Base-by-base conservation (phyloP, 1,140 invertebrate species). In the Chironomus tepperi region DNA sequence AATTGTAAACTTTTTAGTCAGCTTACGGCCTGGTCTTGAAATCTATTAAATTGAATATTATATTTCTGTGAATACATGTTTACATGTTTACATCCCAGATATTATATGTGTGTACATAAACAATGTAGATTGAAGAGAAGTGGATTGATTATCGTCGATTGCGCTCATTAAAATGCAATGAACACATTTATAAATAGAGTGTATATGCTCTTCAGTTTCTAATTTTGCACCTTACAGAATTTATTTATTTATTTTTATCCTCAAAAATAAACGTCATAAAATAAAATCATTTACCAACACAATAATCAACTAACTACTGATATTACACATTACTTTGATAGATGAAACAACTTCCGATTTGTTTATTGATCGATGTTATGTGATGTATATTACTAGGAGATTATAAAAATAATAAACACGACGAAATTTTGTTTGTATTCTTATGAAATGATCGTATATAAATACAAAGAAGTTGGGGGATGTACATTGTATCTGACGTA, bases 341-440 rank as follows among this genome's bases (percentile, higher is more conserved):
- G 47, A 57, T 57, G 47, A 57, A 57, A 57, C 47, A 57, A 57
- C 47, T 57, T 57, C 47, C 47, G 47, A 15, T 57, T 57, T 57
- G 47, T 57, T 57, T 57, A 57, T n/a, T 57, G 47, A 57, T 57
- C 47, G 47, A n/a, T 57, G 24, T 5, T 34, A 34, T 34, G 5
- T 34, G 24, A 34, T 34, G 24, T 57, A n/a, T 57, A 57, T 57
- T 57, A 57, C 12, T 3, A 57, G 15, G 10, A 15, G 10, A 57
- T 57, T 57, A 57, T 57, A 57, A 57, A 9, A 57, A 57, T 57
- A 57, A 57, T 57, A 57, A 57, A 57, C 47, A 57, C 47, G n/a
- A n/a, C 9, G 12, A 12, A 57, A 15, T 12, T 57, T 15, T 57
- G 47, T 57, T 57, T 57, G 47, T 57, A n/a, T 57, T 57, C 47